Evolutionary conservation across 2,888 invertebrate genomes (phyloP).

Genomic region (Nomada lathburiana): DNA sequence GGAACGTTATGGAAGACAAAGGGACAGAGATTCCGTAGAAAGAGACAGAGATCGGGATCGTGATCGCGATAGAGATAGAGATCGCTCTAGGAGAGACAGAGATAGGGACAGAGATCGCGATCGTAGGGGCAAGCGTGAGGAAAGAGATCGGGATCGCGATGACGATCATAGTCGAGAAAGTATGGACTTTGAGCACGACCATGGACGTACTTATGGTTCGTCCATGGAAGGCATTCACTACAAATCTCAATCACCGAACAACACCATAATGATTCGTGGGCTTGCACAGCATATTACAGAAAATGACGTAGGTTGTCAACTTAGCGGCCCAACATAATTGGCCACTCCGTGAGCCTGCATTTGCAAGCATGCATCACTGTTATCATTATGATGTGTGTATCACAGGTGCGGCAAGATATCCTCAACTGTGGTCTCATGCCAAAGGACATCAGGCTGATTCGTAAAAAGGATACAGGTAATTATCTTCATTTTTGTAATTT

Average conservation of each 20-base stretch:
- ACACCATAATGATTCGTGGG: conserved; percentile 91
- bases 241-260: conserved; percentile 87
- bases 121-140: conserved; percentile 75
- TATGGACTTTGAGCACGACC: conserved; percentile 81
- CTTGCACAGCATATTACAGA: conserved; percentile 91
- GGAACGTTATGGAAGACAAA: conserved; percentile 73
- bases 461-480: conserved; percentile 94
- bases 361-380: conserved; percentile 64
- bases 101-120: conserved; percentile 76
- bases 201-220: conserved; percentile 79
- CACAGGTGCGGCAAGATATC: conserved; percentile 91
- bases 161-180: conserved; percentile 82
- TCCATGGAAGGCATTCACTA: conserved; percentile 85
- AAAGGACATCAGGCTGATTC: conserved; percentile 92
- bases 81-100: conserved; percentile 76
- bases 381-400: conserved; percentile 79
- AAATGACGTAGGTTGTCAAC: conserved; percentile 88
- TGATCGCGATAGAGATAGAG: conserved; percentile 78
- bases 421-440: conserved; percentile 90
- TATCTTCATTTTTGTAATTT: conserved; percentile 61
- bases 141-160: conserved; percentile 80
- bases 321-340: conserved; percentile 67
- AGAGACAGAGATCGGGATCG: conserved; percentile 79
- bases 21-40: conserved; percentile 76
- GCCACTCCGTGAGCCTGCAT: conserved; percentile 69